Percentiles rank a stretch among this genome's conserved stretches.
These are phyloP conservation scores for Sorex araneus DNA, from an alignment of 2,113 vertebrate genomes.

Conservation along the genomic window DNA sequence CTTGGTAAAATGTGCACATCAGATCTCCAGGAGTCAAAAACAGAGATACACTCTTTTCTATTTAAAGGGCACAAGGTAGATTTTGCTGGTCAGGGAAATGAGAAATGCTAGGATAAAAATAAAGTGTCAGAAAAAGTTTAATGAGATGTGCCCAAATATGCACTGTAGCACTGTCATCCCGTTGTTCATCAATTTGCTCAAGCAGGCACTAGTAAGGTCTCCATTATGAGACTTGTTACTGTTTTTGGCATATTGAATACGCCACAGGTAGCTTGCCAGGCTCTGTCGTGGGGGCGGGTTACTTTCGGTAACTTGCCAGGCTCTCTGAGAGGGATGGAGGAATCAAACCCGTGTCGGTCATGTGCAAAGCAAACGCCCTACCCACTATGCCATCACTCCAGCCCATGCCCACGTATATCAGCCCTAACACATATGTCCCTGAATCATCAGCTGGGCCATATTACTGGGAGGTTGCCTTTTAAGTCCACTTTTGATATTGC, in stretches of 20 bases:
- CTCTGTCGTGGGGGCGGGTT: too few relatives aligned
- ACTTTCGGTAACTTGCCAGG: too few relatives aligned
- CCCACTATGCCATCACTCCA: too few relatives aligned
- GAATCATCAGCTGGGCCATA: slow-evolving; percentile 24
- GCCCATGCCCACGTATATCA: neutral
- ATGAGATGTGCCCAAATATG: slow-evolving; percentile 36
- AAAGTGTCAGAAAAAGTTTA: slow-evolving; percentile 48
- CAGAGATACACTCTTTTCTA: neutral
- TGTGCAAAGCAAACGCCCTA: too few relatives aligned
- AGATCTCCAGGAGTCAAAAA: neutral
- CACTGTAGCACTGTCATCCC: too few relatives aligned
- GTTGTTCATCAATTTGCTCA: too few relatives aligned
- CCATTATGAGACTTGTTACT: too few relatives aligned
- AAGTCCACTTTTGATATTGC: slow-evolving; percentile 80
- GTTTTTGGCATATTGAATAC: too few relatives aligned
- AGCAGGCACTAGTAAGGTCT: too few relatives aligned
- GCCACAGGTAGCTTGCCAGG: too few relatives aligned
- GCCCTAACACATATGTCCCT: neutral
- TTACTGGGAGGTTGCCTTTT: slow-evolving; percentile 56
- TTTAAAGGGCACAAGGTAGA: neutral
- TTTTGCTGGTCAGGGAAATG: slow-evolving; percentile 49
- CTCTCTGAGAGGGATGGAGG: too few relatives aligned
- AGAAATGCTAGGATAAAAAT: slow-evolving; percentile 33
- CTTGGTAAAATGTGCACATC: slow-evolving; percentile 26
- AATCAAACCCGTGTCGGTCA: too few relatives aligned